phyloP scores from a whole-genome alignment of 2,113 vertebrate species.

The Macquaria ambigua region DNA sequence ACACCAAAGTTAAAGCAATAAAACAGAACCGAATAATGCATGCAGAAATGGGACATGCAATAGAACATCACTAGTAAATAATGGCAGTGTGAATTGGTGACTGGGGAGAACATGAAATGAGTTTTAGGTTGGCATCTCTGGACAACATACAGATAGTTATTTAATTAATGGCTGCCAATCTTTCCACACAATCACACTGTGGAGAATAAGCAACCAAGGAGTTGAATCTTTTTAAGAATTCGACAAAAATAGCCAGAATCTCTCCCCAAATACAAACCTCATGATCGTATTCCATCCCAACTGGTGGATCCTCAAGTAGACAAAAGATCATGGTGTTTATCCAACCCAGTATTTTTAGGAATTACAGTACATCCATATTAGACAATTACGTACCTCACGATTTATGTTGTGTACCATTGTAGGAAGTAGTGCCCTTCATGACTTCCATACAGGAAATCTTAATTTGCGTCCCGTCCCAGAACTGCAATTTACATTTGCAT shows the following conservation, averaged over 20 bases:
- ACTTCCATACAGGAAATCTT: too few relatives aligned
- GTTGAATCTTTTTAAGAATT: background rate
- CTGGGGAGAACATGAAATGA: background rate
- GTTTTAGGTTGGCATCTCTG: background rate
- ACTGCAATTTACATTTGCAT: too few relatives aligned
- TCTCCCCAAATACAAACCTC: background rate
- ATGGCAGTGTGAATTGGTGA: background rate
- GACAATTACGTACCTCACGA: background rate
- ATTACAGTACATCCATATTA: background rate
- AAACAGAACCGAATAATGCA: background rate
- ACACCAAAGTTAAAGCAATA: slow-evolving; percentile 9
- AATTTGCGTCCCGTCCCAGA: too few relatives aligned
- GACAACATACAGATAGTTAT: background rate
- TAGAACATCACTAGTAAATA: background rate
- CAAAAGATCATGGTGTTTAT: background rate
- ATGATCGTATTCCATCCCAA: background rate
- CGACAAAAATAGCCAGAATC: background rate
- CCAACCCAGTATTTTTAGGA: background rate
- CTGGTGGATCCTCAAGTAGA: background rate
- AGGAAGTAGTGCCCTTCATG: too few relatives aligned
- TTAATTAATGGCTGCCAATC: slow-evolving; percentile 25
- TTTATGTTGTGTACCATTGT: background rate
- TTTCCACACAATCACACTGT: background rate
- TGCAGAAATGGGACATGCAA: background rate
- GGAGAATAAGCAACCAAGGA: background rate